Evolutionary conservation across 92 coral and sea anemone genomes (phyloP).

Genomic region (Zoanthus gigantus): DNA sequence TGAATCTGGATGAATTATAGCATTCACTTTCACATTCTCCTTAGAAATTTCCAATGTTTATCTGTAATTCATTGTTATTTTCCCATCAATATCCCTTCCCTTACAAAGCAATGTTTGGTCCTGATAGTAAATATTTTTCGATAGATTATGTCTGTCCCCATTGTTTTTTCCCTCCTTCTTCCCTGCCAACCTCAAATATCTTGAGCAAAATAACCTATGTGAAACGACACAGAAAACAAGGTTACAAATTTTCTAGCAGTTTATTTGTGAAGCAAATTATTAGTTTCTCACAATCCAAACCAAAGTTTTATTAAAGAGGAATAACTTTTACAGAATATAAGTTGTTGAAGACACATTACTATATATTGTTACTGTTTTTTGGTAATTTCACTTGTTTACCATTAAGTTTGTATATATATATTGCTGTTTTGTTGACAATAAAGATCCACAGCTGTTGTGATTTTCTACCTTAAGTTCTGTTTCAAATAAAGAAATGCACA

Average conservation of each 20-base stretch:
- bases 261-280: background rate
- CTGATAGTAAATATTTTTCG: constrained; percentile 3
- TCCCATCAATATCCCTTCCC: background rate
- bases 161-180: background rate
- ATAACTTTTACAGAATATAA: background rate
- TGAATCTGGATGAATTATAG: too few relatives aligned
- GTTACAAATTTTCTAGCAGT: constrained; percentile 8
- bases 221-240: constrained; percentile 6
- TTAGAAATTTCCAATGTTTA: constrained; percentile 3
- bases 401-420: background rate
- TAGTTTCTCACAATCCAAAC: constrained; percentile 13
- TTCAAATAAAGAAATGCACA: constrained; percentile 32
- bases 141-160: background rate
- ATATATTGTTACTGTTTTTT: background rate
- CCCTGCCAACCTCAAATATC: constrained; percentile 8
- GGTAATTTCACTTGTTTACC: constrained; percentile 19
- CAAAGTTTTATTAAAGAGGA: background rate
- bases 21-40: background rate
- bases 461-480: constrained; percentile 1
- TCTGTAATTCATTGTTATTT: background rate
- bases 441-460: background rate
- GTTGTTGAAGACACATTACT: background rate
- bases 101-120: constrained; percentile 8
- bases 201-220: background rate
- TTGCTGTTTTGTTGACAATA: constrained; percentile 1